Conservation (phyloP, 2,113 vertebrate species). For the Acrocephalus kingi region DNA sequence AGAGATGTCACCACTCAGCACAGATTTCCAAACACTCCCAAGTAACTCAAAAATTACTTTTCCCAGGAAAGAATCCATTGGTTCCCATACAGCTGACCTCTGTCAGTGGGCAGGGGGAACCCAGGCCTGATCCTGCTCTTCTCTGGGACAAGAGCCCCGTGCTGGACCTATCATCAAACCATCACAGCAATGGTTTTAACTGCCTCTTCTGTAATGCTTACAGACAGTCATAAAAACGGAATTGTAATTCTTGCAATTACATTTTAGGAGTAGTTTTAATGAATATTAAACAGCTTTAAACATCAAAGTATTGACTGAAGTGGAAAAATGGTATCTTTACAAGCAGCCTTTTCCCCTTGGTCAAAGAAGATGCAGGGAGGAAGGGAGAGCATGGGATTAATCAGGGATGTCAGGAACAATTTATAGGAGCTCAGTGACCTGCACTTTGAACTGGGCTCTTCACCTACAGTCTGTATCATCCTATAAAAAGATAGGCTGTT, state of each 20-base stretch:
- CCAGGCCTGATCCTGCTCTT: not conserved
- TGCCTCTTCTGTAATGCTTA: conserved; percentile 52
- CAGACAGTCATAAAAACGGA: conserved; percentile 59
- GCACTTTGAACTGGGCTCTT: conserved; percentile 70
- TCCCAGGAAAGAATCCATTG: conserved; percentile 10
- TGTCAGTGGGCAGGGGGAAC: not conserved
- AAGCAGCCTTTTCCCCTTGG: conserved; percentile 37
- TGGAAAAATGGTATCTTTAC: conserved; percentile 72
- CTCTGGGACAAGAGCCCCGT: not conserved
- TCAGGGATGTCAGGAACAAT: conserved; percentile 66
- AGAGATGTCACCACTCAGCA: not conserved
- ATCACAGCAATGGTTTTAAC: conserved; percentile 20
- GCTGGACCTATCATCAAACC: not conserved
- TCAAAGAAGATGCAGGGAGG: not conserved
- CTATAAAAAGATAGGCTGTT: conserved; percentile 64
- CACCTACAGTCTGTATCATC: conserved; percentile 43
- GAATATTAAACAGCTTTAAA: conserved; percentile 77
- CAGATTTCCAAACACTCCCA: not conserved
- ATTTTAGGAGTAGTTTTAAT: conserved; percentile 66
- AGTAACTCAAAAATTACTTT: not conserved
- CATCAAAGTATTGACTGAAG: conserved; percentile 77
- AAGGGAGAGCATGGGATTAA: conserved; percentile 45
- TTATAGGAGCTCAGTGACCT: conserved; percentile 64
- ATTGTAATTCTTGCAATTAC: conserved; percentile 70
- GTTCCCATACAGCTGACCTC: not conserved